Conservation (phyloP, 30 jellyfish, hydroid and myxozoan species). For the Phacellophora camtschatica region DNA sequence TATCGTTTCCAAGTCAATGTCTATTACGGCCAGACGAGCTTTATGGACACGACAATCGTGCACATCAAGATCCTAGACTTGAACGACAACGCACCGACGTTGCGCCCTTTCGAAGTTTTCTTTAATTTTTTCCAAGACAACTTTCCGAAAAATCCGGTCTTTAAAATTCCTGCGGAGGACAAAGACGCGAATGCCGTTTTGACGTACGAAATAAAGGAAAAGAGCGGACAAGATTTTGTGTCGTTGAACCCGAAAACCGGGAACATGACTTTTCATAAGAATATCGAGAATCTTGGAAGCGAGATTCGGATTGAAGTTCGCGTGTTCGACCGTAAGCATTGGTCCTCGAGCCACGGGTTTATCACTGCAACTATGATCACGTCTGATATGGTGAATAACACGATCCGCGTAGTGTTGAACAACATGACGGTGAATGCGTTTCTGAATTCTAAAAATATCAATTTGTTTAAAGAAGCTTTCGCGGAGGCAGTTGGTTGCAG, state of each 20-base stretch:
- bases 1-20: slow-evolving; percentile 82
- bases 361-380: slow-evolving; percentile 71
- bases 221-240: slow-evolving; percentile 74
- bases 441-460: slow-evolving; percentile 52
- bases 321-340: slow-evolving; percentile 75
- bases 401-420: slow-evolving; percentile 63
- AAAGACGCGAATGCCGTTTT: slow-evolving; percentile 64
- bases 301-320: slow-evolving; percentile 67
- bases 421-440: slow-evolving; percentile 68
- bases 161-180: slow-evolving; percentile 91
- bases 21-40: slow-evolving; percentile 64
- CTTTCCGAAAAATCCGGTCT: slow-evolving; percentile 60
- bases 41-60: slow-evolving; percentile 58
- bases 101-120: slow-evolving; percentile 81
- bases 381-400: slow-evolving; percentile 69
- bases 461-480: slow-evolving; percentile 68
- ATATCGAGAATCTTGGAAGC: slow-evolving; percentile 75
- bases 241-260: slow-evolving; percentile 75
- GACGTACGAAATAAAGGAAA: slow-evolving; percentile 64
- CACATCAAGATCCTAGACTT: slow-evolving; percentile 60
- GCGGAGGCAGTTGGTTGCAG: slow-evolving; percentile 87
- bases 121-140: slow-evolving; percentile 70
- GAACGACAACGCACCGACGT: slow-evolving; percentile 92
- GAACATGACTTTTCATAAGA: slow-evolving; percentile 60
- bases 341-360: slow-evolving; percentile 62